Evolutionary conservation across 2,888 invertebrate genomes (phyloP), one percentile per base, ranked within the genome.

Genomic region (Amphipoea oculea): DNA sequence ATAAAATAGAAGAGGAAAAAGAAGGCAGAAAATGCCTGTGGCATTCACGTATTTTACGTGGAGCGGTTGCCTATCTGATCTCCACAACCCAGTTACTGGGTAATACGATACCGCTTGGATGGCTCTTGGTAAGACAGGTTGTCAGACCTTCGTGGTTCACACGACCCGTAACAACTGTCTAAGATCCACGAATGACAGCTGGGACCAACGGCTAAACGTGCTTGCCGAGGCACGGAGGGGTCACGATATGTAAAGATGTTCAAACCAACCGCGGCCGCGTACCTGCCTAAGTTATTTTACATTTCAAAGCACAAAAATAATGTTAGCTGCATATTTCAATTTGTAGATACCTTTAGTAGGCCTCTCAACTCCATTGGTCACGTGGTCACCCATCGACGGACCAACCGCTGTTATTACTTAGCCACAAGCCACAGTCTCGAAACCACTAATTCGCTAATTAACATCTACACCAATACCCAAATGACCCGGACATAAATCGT

Each of bases 401-500:
- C 6, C 1, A 62, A 29, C 17, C 29, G 14, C 6, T 29, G 14
- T 62, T 29, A 62, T 29, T 17, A 23, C 57, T 57, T 23, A 23
- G 9, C 57, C 57, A 60, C 57, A 60, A 60, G 11, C 57, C n/a
- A 60, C n/a, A 23, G 0, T 12, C 9, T 12, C 6, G 4, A 40
- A 77, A n/a, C 51, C 60, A 51, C 45, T 36, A 65, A n/a, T 42
- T 20, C 20, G 7, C 12, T 14, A 71, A n/a, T 54, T 14, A 48
- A 5, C 40, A 57, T 48, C 42, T 54, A 62, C 67, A 40, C 17
- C 36, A 51, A 14, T 6, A 36, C 23, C 14, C n/a, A 36, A 70
- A 76, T 17, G 3, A 23, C 51, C 7, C 17, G 29, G 4, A 51
- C 29, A 85, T 81, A 67, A 63, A 81, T 83, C 23, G 40, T 14